Evolutionary conservation across 1,140 invertebrate species (phyloP).

Genomic region (Hesperophylax magnus): DNA sequence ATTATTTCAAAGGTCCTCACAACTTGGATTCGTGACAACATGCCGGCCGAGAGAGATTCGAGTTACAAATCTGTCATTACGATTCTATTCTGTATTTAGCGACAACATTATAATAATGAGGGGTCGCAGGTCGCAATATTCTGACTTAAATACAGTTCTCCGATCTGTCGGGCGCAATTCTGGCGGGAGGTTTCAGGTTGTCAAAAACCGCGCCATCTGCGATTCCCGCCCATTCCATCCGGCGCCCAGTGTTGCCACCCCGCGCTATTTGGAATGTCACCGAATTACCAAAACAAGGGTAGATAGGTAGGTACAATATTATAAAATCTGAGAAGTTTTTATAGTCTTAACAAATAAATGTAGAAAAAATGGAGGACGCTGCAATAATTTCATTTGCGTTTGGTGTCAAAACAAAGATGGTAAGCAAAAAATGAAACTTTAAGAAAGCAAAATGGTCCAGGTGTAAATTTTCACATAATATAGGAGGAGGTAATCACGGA

Average conservation of each 20-base stretch:
- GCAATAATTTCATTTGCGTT: too few species aligned
- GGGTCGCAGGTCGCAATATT: slow-evolving; percentile 8
- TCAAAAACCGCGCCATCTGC: slow-evolving; percentile 50
- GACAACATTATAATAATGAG: slow-evolving; percentile 27
- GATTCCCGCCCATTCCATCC: slow-evolving; percentile 47
- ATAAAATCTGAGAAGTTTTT: too few species aligned
- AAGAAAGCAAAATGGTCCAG: too few species aligned
- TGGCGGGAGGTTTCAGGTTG: slow-evolving; percentile 45
- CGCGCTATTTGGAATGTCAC: slow-evolving; percentile 31
- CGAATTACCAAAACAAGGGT: slow-evolving; percentile 36
- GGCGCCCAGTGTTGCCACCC: slow-evolving; percentile 39
- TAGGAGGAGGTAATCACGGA: too few species aligned
- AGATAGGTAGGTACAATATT: slow-evolving; percentile 3
- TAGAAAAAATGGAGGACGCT: too few species aligned
- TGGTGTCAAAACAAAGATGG: too few species aligned
- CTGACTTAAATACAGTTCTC: slow-evolving; percentile 28
- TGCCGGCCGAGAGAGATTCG: slow-evolving; percentile 33
- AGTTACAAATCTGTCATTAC: slow-evolving; percentile 45
- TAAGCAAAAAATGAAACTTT: too few species aligned
- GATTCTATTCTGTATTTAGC: slow-evolving; percentile 19
- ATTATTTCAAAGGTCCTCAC: too few species aligned
- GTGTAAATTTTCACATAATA: too few species aligned
- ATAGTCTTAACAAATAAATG: too few species aligned
- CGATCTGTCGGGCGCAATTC: slow-evolving; percentile 35
- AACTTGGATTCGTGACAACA: not conserved